Base-by-base conservation (phyloP, 2,113 vertebrate genomes). In the Hippopotamus amphibius region DNA sequence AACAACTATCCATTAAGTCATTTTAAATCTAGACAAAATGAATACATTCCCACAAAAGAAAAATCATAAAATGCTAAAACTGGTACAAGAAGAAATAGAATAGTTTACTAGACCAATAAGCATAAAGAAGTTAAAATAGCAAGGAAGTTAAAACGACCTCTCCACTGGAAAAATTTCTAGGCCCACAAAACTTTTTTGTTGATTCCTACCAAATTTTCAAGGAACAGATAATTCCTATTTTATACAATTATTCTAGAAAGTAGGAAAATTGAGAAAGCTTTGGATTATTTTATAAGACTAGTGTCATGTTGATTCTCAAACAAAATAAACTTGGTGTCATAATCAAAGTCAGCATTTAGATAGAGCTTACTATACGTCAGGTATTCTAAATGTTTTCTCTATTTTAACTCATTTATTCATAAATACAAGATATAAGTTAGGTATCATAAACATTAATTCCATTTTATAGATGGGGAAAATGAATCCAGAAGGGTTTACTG, bases 91-190 rank as follows among this genome's bases (percentile, higher is more conserved):
- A 82, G 41, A 91, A 93, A 53, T 5, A 89, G 19, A 93, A 87
- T 69, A 69, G 6, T 21, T 72, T 37, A 77, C 80, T 71, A 65
- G 7, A 63, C 43, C 17, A 94, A 61, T 63, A 90, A 90, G 15
- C 24, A 95, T 90, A 92, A 59, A 90, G 74, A 92, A 76, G 37
- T 86, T 82, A 97, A 96, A 82, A 91, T 96, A 26, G 12, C 0
- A 85, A 43, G 46, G 28, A 86, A 95, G n/a, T 88, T 76, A 2
- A 85, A 77, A 92, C 93, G 22, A 77, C 10, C 7, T 50, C 37
- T 87, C 76, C 46, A 43, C 24, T 81, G 33, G 21, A 46, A 93
- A 96, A 72, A 72, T 24, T 14, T 89, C 50, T 61, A 81, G 6
- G 8, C 59, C 81, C 43, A 90, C 28, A 84, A 76, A 83, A 1